phyloP scores from a whole-genome alignment of 2,797 vertebrate genomes.

The Acanthurus leucopareius region DNA sequence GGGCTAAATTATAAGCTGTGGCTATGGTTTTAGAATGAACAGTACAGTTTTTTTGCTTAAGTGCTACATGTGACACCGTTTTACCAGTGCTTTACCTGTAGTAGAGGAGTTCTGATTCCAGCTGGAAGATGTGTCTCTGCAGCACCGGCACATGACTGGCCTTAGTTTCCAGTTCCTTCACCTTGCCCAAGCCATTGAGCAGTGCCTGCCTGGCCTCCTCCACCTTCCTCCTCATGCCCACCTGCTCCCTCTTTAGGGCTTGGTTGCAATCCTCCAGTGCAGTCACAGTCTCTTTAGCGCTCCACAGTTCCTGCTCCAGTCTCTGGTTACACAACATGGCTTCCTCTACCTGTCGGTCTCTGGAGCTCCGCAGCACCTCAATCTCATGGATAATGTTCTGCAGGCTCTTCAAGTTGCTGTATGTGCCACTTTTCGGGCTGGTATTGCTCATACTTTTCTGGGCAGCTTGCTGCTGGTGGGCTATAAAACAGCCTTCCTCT shows the following conservation, averaged over 20 bases:
- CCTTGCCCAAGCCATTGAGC: slow-evolving; percentile 90
- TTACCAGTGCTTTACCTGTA: slow-evolving; percentile 86
- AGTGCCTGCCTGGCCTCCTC: slow-evolving; percentile 90
- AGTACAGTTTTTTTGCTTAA: not conserved
- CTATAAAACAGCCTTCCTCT: slow-evolving; percentile 83
- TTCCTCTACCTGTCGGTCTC: slow-evolving; percentile 87
- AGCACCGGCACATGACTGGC: slow-evolving; percentile 87
- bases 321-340: slow-evolving; percentile 86
- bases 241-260: slow-evolving; percentile 88
- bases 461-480: slow-evolving; percentile 66
- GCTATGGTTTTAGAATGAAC: no score
- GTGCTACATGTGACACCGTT: not conserved
- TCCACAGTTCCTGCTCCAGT: slow-evolving; percentile 89
- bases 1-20: no score
- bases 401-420: slow-evolving; percentile 76
- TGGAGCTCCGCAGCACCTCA: slow-evolving; percentile 85
- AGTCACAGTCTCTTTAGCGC: slow-evolving; percentile 83
- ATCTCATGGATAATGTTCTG: slow-evolving; percentile 87
- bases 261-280: slow-evolving; percentile 89
- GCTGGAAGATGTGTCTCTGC: slow-evolving; percentile 85
- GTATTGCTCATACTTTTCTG: slow-evolving; percentile 51
- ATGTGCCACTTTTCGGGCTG: slow-evolving; percentile 54
- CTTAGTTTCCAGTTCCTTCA: slow-evolving; percentile 92
- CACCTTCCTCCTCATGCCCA: slow-evolving; percentile 89
- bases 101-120: slow-evolving; percentile 89